phyloP scores from a whole-genome alignment of 2,113 vertebrate genomes.

The Dascyllus trimaculatus region DNA sequence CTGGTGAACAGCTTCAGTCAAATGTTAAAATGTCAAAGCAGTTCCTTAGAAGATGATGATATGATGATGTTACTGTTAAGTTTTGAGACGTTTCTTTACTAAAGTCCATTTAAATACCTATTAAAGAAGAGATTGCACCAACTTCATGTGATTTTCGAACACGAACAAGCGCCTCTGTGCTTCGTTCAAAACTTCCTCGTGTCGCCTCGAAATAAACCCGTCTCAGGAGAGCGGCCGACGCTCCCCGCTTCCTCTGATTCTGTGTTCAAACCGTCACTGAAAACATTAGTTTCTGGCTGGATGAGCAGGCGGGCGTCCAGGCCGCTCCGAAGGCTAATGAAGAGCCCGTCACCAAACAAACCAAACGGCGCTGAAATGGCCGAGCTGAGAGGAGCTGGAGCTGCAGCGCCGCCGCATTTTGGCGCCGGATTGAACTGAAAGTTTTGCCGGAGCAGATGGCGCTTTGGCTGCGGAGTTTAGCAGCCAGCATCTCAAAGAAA shows the following conservation, averaged over 20 bases:
- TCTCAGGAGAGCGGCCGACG: slow-evolving; percentile 46
- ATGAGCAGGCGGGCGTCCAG: slow-evolving; percentile 42
- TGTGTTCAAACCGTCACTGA: slow-evolving; percentile 29
- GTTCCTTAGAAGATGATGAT: too few relatives aligned
- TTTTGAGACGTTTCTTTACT: too few relatives aligned
- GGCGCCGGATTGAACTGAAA: too few relatives aligned
- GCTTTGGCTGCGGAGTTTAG: slow-evolving; percentile 44
- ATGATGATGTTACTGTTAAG: too few relatives aligned
- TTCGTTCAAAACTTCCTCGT: background rate
- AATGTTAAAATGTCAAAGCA: too few relatives aligned
- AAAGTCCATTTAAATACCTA: too few relatives aligned
- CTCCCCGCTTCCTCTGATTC: slow-evolving; percentile 19
- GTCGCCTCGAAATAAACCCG: slow-evolving; percentile 29
- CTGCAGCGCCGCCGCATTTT: too few relatives aligned
- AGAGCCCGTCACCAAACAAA: slow-evolving; percentile 59
- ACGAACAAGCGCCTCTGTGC: background rate
- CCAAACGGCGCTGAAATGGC: slow-evolving; percentile 23
- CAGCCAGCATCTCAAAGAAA: slow-evolving; percentile 3
- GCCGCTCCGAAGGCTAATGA: slow-evolving; percentile 40
- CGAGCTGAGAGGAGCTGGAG: too few relatives aligned
- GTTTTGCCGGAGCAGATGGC: slow-evolving; percentile 70
- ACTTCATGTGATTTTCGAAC: background rate
- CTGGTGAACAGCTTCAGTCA: too few relatives aligned
- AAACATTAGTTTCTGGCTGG: slow-evolving; percentile 43
- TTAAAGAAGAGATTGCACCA: background rate